Base-by-base conservation (phyloP, 2,888 invertebrate genomes). In the Drosophila atripex region DNA sequence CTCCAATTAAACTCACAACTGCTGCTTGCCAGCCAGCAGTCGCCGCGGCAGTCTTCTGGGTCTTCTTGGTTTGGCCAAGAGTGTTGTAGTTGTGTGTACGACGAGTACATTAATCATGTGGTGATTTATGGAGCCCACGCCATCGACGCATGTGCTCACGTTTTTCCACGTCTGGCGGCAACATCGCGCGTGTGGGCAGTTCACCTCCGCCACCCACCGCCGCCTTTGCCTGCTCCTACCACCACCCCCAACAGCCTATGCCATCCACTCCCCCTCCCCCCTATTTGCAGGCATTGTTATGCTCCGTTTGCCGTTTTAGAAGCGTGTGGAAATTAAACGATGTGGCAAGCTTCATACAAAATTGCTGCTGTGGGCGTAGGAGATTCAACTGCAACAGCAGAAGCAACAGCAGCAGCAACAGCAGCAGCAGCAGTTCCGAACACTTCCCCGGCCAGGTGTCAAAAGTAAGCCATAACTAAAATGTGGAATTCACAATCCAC, bases 41-140 rank as follows among this genome's bases (percentile, higher is more conserved):
- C 7, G 5, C 45, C 51, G 21, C 18, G 14, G 38, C 28, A 18
- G 28, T 14, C 41, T 23, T 9, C n/a, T 18, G 35, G 35, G 35
- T n/a, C 35, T 35, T 35, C 52, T 38, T 39, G 45, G 46, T 78
- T 60, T 69, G 68, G 69, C 79, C 77, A 73, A 79, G 73, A 76
- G 76, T 71, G 49, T 74, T 70, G 73, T 55, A 14, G 28, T 28
- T 35, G 35, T 2, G 8, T 39, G 39, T 39, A 41, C 39, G 39
- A 41, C 39, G 39, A 41, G 54, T 63, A 57, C 86, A 80, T 80
- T 77, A 79, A 85, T 80, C 86, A 85, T 73, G 79, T 60, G 79
- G 66, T 85, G 85, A 80, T 80, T 85, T 80, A 85, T 85, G 80
- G 77, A 79, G 85, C 80, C 85, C 82, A 80, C 86, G 77, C 72